Conservation (phyloP, 2,888 invertebrate genomes). For the Chydorus sphaericus region DNA sequence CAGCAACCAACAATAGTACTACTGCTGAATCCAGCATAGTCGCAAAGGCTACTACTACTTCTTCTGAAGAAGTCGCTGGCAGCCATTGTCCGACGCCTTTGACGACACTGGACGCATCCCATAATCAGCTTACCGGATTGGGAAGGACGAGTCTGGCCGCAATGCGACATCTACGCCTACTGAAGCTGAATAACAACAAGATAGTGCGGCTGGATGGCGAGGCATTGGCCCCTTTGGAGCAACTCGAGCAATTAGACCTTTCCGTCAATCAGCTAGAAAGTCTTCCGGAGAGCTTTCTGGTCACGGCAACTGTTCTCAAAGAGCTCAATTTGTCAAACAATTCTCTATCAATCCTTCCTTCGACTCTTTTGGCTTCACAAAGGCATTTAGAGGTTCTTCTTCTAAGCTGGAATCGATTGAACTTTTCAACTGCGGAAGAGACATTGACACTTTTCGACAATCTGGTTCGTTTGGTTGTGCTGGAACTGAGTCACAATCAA, state of each 20-base stretch:
- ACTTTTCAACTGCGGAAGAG: constrained; percentile 24
- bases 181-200: constrained; percentile 58
- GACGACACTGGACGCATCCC: constrained; percentile 57
- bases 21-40: background rate
- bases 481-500: constrained; percentile 57
- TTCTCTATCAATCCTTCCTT: constrained; percentile 70
- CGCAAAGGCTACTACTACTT: background rate
- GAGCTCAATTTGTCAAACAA: constrained; percentile 85
- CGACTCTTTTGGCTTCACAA: constrained; percentile 67
- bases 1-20: background rate
- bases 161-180: constrained; percentile 49
- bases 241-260: constrained; percentile 50
- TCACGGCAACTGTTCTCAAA: constrained; percentile 30
- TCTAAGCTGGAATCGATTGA: constrained; percentile 68
- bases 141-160: constrained; percentile 62
- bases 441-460: constrained; percentile 51
- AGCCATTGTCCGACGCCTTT: constrained; percentile 25
- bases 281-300: constrained; percentile 12
- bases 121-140: constrained; percentile 57
- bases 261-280: constrained; percentile 59
- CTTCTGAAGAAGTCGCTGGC: background rate
- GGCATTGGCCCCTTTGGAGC: constrained; percentile 51
- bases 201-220: constrained; percentile 52
- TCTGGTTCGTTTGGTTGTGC: constrained; percentile 51
- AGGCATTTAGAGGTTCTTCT: constrained; percentile 64